Percentiles rank a stretch among this genome's conserved stretches.
These are phyloP conservation scores for Synchiropus splendidus DNA, from an alignment of 2,113 vertebrate species.

Conservation along the genomic window DNA sequence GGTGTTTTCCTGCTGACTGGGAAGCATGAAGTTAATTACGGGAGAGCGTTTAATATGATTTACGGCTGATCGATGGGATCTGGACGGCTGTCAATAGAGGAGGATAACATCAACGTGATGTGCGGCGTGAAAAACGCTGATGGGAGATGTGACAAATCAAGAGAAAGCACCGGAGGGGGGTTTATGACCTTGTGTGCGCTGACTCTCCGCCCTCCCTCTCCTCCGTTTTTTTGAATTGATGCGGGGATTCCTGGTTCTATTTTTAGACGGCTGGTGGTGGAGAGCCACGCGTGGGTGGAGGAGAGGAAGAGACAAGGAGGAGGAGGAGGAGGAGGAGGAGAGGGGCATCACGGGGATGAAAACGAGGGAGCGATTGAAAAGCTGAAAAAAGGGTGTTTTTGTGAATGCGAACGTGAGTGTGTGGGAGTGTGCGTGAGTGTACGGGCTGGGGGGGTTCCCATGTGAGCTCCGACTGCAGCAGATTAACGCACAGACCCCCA, in stretches of 20 bases:
- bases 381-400: not conserved
- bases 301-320: constrained; percentile 29
- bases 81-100: constrained; percentile 22
- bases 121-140: constrained; percentile 11
- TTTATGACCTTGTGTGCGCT: constrained; percentile 61
- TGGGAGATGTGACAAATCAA: constrained; percentile 34
- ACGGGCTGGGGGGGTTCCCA: constrained; percentile 39
- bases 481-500: constrained; percentile 36
- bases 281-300: constrained; percentile 58
- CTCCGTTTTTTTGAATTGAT: constrained; percentile 52
- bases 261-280: constrained; percentile 59
- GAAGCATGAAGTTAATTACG: constrained; percentile 16
- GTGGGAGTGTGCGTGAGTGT: not conserved
- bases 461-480: constrained; percentile 51
- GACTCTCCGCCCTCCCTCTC: constrained; percentile 16
- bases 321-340: constrained; percentile 5
- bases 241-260: constrained; percentile 69
- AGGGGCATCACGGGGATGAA: constrained; percentile 11
- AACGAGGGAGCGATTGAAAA: constrained; percentile 3
- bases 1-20: not conserved
- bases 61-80: constrained; percentile 23
- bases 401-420: not conserved
- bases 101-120: constrained; percentile 20
- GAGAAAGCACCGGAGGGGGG: constrained; percentile 17
- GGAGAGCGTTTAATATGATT: constrained; percentile 31